Conservation (phyloP, 2,113 vertebrate genomes). For the Megaceryle maxima region DNA sequence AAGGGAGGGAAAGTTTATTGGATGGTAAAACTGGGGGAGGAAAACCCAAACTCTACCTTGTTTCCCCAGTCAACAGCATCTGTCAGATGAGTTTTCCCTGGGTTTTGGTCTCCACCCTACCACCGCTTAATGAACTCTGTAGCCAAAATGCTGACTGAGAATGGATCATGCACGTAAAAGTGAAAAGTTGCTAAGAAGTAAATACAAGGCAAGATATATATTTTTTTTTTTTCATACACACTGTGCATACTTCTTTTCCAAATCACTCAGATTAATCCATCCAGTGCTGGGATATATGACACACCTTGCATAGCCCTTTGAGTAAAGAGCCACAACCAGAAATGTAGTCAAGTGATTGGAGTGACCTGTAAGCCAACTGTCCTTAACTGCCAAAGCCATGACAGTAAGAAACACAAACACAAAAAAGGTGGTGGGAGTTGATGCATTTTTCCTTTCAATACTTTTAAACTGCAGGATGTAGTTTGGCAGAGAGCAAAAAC, state of each 20-base stretch:
- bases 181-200: background rate
- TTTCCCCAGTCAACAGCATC: background rate
- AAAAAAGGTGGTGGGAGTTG: background rate
- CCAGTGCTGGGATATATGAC: background rate
- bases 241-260: constrained; percentile 21
- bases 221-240: background rate
- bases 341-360: background rate
- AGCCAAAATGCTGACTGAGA: background rate
- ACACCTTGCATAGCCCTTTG: background rate
- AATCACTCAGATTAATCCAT: background rate
- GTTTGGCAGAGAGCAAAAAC: background rate
- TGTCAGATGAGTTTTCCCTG: background rate
- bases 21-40: background rate
- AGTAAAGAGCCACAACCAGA: constrained; percentile 30
- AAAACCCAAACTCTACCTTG: background rate
- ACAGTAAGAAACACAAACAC: background rate
- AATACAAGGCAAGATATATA: background rate
- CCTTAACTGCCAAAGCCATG: background rate
- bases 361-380: constrained; percentile 5
- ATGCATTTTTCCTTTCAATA: background rate
- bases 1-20: background rate
- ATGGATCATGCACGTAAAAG: background rate
- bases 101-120: background rate
- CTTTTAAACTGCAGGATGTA: background rate
- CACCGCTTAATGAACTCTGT: background rate